phyloP scores from a whole-genome alignment of 2,797 vertebrate species.

The Sebastes diploproa region DNA sequence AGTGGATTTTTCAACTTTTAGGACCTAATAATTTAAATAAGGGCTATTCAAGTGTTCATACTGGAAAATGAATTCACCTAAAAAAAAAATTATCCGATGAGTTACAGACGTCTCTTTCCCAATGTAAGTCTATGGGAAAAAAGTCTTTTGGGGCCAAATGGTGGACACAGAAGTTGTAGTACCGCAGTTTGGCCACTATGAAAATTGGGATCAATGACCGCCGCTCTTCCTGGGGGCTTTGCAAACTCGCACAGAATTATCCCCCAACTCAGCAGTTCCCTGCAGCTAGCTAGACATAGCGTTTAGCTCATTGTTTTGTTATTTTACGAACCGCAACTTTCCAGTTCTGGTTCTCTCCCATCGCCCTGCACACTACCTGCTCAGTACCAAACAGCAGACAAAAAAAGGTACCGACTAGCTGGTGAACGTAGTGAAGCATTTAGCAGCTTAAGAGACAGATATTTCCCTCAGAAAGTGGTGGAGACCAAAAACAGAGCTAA shows the following conservation, averaged over 20 bases:
- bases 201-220: too few species aligned
- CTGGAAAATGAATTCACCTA: too few species aligned
- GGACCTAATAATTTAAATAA: too few species aligned
- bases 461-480: not conserved
- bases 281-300: not conserved
- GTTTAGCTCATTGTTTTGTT: not conserved
- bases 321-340: not conserved
- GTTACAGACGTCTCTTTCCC: too few species aligned
- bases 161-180: too few species aligned
- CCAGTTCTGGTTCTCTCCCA: not conserved
- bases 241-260: not conserved
- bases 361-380: not conserved
- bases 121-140: too few species aligned
- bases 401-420: not conserved
- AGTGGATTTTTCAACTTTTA: too few species aligned
- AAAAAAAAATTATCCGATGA: too few species aligned
- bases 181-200: too few species aligned
- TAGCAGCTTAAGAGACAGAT: too few species aligned
- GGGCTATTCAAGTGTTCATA: too few species aligned
- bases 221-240: fast-evolving
- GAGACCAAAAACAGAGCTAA: not conserved
- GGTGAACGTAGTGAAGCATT: fast-evolving
- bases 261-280: not conserved
- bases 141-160: too few species aligned
- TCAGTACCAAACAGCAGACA: not conserved